These are phyloP conservation scores for Agapornis roseicollis DNA, from an alignment of 2,113 vertebrate genomes.

Conservation along the genomic window DNA sequence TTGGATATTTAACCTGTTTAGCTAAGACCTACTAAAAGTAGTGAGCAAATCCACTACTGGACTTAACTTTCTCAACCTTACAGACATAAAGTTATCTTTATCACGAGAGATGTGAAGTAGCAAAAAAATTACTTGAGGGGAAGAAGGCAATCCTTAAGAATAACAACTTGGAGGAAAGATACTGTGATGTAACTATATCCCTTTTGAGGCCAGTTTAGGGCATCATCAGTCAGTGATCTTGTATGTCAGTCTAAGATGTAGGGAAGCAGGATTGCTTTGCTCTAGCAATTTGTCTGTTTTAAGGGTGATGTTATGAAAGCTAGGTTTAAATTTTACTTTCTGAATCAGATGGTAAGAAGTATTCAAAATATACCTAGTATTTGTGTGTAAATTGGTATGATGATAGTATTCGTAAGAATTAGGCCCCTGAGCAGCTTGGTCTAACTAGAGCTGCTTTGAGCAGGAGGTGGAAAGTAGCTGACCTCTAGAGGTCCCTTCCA, in stretches of 20 bases:
- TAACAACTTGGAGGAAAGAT: not conserved
- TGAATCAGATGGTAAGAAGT: not conserved
- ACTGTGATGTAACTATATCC: not conserved
- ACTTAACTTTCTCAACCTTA: not conserved
- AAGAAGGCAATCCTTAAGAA: not conserved
- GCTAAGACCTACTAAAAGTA: not conserved
- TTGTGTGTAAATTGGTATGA: not conserved
- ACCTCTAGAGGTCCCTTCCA: slow-evolving; percentile 29
- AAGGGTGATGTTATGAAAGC: not conserved
- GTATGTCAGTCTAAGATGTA: not conserved
- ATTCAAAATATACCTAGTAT: not conserved
- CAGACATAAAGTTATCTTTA: not conserved
- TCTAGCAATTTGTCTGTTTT: not conserved
- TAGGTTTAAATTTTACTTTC: slow-evolving; percentile 19
- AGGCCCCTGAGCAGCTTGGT: not conserved
- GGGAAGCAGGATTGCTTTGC: not conserved
- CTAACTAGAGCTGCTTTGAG: not conserved
- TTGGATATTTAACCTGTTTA: not conserved
- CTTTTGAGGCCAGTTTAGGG: not conserved
- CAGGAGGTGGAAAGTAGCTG: not conserved
- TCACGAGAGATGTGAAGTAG: not conserved
- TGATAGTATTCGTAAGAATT: not conserved
- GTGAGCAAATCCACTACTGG: not conserved
- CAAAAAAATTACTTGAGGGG: not conserved
- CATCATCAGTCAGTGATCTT: not conserved